Evolutionary conservation across 2,888 invertebrate species (phyloP), one percentile per base, ranked within the genome.

Genomic region (Suillia variegata): DNA sequence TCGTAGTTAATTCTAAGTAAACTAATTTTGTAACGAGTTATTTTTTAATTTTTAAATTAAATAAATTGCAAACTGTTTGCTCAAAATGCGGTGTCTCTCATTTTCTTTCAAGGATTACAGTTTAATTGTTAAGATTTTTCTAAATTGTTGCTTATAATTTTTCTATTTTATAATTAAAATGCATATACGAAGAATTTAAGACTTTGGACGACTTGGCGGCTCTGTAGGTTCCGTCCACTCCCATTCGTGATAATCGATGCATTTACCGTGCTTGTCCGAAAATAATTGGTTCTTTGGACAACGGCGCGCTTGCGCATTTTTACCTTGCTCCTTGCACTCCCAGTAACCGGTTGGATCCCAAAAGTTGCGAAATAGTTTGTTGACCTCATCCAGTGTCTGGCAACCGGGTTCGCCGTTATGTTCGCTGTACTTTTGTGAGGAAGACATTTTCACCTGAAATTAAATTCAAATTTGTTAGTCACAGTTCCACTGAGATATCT

Each of bases 331-430:
- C 0, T 74, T 75, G 62, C 79, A 79, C 55, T 74, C 66, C 79
- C 79, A 79, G 57, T 75, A 79, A 0, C 75, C 67, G 6, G 79
- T 80, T 26, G 79, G 80, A 64, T 79, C 79, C 76, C 80, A 77
- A 64, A 75, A 77, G 53, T 79, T 72, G 18, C 78, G 77, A 62
- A 79, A 78, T 69, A 74, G 70, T 61, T 73, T 73, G 50, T 73
- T 75, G 59, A 79, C 59, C 63, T 79, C 79, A 2, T 66, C 73
- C 53, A 71, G 62, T 1, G 77, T 77, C 47, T 71, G 69, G 61
- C 79, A 79, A 51, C 78, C 78, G 50, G 79, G 79, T 26, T 77
- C 77, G 17, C 79, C 79, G 55, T 71, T 68, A 58, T 78, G 71
- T 10, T 73, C 73, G 38, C 71, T 61, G 51, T 70, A n/a, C 26